phyloP scores from a whole-genome alignment of 1,140 invertebrate species.

The Hycleus phaleratus region DNA sequence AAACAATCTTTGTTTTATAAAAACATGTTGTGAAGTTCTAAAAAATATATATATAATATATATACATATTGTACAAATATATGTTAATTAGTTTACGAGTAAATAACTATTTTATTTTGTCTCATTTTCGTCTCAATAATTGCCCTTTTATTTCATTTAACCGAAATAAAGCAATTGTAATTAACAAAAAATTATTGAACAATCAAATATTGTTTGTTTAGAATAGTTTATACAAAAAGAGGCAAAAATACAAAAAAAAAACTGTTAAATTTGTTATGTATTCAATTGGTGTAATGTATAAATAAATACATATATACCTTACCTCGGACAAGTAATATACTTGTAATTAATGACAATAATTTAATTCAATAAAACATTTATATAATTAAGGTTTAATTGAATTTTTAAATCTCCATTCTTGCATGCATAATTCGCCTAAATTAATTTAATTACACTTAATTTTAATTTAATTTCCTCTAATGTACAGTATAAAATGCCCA shows the following conservation, averaged over 20 bases:
- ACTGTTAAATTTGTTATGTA: slow-evolving; percentile 15
- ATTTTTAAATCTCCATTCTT: too few relatives aligned
- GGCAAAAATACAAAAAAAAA: slow-evolving; percentile 2
- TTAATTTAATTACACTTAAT: too few relatives aligned
- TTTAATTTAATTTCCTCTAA: too few relatives aligned
- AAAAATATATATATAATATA: background rate
- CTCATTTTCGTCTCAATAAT: background rate
- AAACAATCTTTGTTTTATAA: background rate
- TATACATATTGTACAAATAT: background rate
- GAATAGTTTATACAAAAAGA: slow-evolving; percentile 2
- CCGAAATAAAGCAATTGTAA: background rate
- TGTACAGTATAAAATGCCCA: too few relatives aligned
- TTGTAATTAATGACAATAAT: slow-evolving; percentile 16
- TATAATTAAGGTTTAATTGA: background rate
- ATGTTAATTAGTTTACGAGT: background rate
- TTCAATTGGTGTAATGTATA: slow-evolving; percentile 16
- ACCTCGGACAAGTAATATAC: slow-evolving; percentile 11
- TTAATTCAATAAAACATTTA: slow-evolving; percentile 16
- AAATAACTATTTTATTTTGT: background rate
- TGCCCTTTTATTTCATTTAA: background rate
- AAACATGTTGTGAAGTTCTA: background rate
- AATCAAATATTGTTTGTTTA: slow-evolving; percentile 16
- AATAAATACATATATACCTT: slow-evolving; percentile 16
- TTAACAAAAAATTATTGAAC: slow-evolving; percentile 6
- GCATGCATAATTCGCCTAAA: too few relatives aligned